These are phyloP conservation scores for Osmerus mordax DNA, from an alignment of 2,113 vertebrate genomes.

Conservation along the genomic window DNA sequence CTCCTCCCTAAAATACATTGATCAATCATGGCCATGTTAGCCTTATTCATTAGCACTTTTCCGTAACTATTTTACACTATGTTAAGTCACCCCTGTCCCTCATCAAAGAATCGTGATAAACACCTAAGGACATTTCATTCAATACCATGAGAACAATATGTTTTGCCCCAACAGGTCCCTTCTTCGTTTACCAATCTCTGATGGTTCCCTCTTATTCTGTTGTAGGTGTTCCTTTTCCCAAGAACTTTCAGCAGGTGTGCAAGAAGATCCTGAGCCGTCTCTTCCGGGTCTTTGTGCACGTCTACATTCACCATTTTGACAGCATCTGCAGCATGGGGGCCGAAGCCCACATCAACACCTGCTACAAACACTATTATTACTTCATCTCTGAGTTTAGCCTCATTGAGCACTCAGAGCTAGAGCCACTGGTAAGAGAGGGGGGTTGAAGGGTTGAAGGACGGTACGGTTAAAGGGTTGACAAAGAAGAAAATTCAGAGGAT, in stretches of 20 bases:
- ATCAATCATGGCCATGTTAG: too few species aligned
- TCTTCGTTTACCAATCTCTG: background rate
- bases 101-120: too few species aligned
- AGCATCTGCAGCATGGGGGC: slow-evolving; percentile 94
- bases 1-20: too few species aligned
- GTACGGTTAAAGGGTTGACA: background rate
- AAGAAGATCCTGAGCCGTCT: slow-evolving; percentile 96
- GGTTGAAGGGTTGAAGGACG: slow-evolving; percentile 5
- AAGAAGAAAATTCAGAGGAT: background rate
- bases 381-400: slow-evolving; percentile 96
- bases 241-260: slow-evolving; percentile 96
- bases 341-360: slow-evolving; percentile 96
- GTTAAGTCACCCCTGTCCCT: background rate
- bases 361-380: slow-evolving; percentile 98
- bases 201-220: slow-evolving; percentile 9
- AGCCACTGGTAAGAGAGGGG: slow-evolving; percentile 86
- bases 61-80: background rate
- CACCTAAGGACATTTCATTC: too few species aligned
- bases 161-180: background rate
- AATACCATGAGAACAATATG: background rate
- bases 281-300: slow-evolving; percentile 95
- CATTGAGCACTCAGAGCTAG: slow-evolving; percentile 89
- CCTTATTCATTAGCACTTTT: too few species aligned
- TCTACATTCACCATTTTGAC: slow-evolving; percentile 99
- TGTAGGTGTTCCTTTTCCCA: slow-evolving; percentile 94